phyloP scores from a whole-genome alignment of 2,113 vertebrate species.

The Macaca mulatta region DNA sequence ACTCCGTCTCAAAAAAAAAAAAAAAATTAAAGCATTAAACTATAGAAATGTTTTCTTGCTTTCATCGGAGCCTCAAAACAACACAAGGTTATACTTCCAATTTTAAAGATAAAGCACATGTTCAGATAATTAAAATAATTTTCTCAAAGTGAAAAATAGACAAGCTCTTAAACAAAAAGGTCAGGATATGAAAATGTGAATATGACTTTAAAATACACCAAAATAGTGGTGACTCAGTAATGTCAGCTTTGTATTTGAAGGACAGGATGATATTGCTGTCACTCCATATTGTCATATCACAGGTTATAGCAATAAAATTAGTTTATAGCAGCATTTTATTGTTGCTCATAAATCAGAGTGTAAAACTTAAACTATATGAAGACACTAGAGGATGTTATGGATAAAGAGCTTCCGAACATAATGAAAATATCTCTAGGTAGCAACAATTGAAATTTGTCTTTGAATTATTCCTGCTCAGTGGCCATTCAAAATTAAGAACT shows the following conservation, averaged over 20 bases:
- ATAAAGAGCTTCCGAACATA: conserved; percentile 10
- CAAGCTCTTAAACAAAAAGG: not conserved
- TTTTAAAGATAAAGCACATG: not conserved
- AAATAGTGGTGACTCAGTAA: not conserved
- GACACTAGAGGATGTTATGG: not conserved
- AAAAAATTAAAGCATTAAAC: not conserved
- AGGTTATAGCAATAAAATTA: conserved; percentile 3
- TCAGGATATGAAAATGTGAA: not conserved
- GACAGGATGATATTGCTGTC: not conserved
- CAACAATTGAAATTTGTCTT: conserved; percentile 14
- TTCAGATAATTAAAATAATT: not conserved
- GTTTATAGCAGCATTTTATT: conserved; percentile 20
- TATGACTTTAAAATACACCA: not conserved
- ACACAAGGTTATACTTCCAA: not conserved
- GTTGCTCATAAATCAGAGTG: not conserved
- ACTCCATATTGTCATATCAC: not conserved
- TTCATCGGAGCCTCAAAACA: not conserved
- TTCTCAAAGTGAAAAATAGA: not conserved
- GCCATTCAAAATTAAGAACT: not conserved
- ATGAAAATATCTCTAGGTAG: not conserved
- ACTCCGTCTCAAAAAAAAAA: no score
- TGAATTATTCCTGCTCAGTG: not conserved
- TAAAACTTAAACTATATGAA: not conserved
- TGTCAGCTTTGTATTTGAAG: not conserved
- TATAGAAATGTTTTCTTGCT: not conserved